Evolutionary conservation across 1,140 invertebrate genomes (phyloP).

Genomic region (Papilio glaucus): DNA sequence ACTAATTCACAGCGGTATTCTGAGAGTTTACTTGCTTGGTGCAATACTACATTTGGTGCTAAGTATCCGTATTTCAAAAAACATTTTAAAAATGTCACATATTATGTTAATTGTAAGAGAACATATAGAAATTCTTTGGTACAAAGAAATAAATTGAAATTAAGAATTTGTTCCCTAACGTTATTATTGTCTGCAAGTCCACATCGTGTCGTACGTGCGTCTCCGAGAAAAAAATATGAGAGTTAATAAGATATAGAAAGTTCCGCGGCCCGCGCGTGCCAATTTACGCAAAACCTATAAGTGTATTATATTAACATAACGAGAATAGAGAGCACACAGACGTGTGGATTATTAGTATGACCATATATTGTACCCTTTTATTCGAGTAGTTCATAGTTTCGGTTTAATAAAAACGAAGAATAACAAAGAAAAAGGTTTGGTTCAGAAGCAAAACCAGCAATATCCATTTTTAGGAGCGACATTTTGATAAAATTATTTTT

Average conservation of each 20-base stretch:
- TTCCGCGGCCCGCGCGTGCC: slow-evolving; percentile 15
- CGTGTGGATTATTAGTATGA: slow-evolving; percentile 5
- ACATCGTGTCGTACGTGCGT: slow-evolving; percentile 33
- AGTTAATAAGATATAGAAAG: slow-evolving; percentile 38
- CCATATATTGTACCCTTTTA: not conserved
- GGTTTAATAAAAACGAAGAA: not conserved
- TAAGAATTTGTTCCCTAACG: slow-evolving; percentile 25
- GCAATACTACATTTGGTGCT: too few relatives aligned
- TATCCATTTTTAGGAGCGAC: not conserved
- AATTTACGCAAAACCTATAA: slow-evolving; percentile 34
- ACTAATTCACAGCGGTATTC: too few relatives aligned
- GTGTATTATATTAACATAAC: slow-evolving; percentile 26
- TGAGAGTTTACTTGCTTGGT: too few relatives aligned
- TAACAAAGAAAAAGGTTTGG: not conserved
- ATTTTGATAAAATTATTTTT: not conserved
- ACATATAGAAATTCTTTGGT: not conserved
- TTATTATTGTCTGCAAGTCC: slow-evolving; percentile 35
- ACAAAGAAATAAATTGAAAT: slow-evolving; percentile 26
- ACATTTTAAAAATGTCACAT: too few relatives aligned
- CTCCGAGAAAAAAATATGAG: slow-evolving; percentile 25
- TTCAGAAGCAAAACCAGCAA: not conserved
- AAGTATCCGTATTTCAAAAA: too few relatives aligned
- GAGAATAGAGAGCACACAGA: slow-evolving; percentile 12
- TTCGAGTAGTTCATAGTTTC: not conserved
- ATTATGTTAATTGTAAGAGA: slow-evolving; percentile 3